These are phyloP conservation scores for Diaperis boleti DNA, from an alignment of 2,888 invertebrate species.

Conservation along the genomic window DNA sequence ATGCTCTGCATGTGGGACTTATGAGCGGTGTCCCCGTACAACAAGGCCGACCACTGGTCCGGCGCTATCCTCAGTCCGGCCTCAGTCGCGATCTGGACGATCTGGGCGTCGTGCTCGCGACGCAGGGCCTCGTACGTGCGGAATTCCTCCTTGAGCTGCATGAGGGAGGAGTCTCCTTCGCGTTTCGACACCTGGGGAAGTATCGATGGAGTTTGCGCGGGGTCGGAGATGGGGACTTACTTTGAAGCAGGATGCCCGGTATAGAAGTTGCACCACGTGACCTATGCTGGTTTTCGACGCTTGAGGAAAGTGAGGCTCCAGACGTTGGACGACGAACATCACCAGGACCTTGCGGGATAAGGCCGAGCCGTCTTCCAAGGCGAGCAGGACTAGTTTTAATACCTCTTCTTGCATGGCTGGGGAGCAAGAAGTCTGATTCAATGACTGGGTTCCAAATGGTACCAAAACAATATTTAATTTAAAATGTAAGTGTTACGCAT, in stretches of 20 bases:
- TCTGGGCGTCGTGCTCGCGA: slow-evolving; percentile 97
- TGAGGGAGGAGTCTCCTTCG: slow-evolving; percentile 95
- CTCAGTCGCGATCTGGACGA: slow-evolving; percentile 98
- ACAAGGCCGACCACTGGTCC: slow-evolving; percentile 97
- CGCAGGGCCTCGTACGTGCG: slow-evolving; percentile 93
- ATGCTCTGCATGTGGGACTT: slow-evolving; percentile 98
- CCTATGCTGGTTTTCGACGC: slow-evolving; percentile 99
- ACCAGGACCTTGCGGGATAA: slow-evolving; percentile 94
- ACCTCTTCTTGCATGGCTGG: slow-evolving; percentile 99
- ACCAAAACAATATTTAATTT: no score
- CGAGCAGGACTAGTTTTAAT: slow-evolving; percentile 90
- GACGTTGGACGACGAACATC: slow-evolving; percentile 97
- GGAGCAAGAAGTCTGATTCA: no score
- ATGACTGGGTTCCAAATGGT: no score
- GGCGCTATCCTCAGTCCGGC: slow-evolving; percentile 97
- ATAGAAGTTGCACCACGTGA: slow-evolving; percentile 97
- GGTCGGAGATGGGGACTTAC: slow-evolving; percentile 68
- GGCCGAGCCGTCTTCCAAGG: slow-evolving; percentile 95
- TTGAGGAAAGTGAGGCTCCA: slow-evolving; percentile 95
- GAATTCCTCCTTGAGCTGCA: slow-evolving; percentile 98
- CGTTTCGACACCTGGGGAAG: slow-evolving; percentile 21
- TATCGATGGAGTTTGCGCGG: background rate
- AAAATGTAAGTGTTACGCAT: no score
- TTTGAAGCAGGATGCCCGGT: slow-evolving; percentile 98
- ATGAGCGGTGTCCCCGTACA: slow-evolving; percentile 95